A percentile compares a stretch with the other conserved stretches of the same genome.
These are phyloP conservation scores for Danio kyathit DNA, from an alignment of 2,797 vertebrate species.

Conservation along the genomic window DNA sequence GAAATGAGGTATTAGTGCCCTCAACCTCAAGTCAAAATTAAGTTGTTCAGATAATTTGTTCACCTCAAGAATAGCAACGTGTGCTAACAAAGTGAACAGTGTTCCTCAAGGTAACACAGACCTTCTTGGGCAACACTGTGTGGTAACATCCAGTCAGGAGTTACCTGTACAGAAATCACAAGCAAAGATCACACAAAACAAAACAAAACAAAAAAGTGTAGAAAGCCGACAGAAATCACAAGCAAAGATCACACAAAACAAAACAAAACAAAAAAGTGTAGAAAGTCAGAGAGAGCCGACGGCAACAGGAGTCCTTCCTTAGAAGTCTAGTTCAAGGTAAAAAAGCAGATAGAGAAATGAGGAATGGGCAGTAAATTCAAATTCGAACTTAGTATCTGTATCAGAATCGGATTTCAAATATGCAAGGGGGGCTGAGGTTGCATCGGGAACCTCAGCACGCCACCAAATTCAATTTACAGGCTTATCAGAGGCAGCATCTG, in stretches of 20 bases:
- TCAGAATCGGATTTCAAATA: slow-evolving; percentile 35
- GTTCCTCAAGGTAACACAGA: neutral
- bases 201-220: neutral
- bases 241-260: slow-evolving; percentile 9
- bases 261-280: neutral
- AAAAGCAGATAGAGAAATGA: slow-evolving; percentile 1
- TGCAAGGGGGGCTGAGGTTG: slow-evolving; percentile 21
- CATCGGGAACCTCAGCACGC: slow-evolving; percentile 38
- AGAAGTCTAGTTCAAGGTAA: slow-evolving; percentile 4
- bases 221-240: too few species aligned
- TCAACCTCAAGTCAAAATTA: too few species aligned
- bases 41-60: too few species aligned
- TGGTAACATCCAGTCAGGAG: slow-evolving; percentile 2
- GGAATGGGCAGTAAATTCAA: slow-evolving; percentile 55
- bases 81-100: neutral
- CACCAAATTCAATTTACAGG: slow-evolving; percentile 62
- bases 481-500: slow-evolving; percentile 58
- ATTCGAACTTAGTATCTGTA: slow-evolving; percentile 66
- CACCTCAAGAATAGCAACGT: too few species aligned
- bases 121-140: neutral
- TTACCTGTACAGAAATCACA: neutral
- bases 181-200: slow-evolving; percentile 9
- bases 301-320: neutral
- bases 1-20: too few species aligned
- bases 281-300: neutral